A percentile compares a stretch with the other conserved stretches of the same genome.
Evolutionary conservation across 2,113 vertebrate genomes (phyloP).

Genomic region (Mastomys natalensis): DNA sequence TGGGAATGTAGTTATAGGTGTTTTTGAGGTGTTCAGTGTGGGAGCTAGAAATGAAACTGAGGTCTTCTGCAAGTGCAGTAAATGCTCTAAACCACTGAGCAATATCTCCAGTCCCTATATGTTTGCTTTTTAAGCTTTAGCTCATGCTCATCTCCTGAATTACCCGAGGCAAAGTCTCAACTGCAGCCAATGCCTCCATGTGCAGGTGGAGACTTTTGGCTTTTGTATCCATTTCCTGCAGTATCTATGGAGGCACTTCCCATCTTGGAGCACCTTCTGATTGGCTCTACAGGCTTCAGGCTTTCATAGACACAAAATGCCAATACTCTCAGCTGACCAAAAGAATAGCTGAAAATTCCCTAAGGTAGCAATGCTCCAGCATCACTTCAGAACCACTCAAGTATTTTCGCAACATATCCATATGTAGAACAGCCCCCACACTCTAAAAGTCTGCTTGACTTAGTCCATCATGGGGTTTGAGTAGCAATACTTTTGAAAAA

Average conservation of each 20-base stretch:
- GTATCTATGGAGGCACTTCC: not conserved
- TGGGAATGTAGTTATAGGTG: not conserved
- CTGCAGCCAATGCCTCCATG: not conserved
- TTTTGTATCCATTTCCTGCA: not conserved
- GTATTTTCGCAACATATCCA: not conserved
- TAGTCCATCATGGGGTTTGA: not conserved
- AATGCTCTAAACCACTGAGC: not conserved
- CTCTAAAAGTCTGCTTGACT: not conserved
- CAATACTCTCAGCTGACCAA: not conserved
- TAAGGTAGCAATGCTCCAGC: not conserved
- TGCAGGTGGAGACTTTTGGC: not conserved
- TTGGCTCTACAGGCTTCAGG: conserved; percentile 10
- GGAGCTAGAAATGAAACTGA: not conserved
- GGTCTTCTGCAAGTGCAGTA: not conserved
- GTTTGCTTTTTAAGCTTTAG: conserved; percentile 10
- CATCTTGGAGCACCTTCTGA: not conserved
- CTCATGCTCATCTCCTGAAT: not conserved
- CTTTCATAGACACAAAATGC: not conserved
- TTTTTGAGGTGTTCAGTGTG: not conserved
- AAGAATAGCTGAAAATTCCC: not conserved
- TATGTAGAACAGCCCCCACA: not conserved
- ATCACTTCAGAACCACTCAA: not conserved
- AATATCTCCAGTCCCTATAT: not conserved
- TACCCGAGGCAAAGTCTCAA: not conserved
- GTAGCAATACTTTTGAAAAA: not conserved